phyloP scores from a whole-genome alignment of 2,797 vertebrate species.

The Notamacropus eugenii region DNA sequence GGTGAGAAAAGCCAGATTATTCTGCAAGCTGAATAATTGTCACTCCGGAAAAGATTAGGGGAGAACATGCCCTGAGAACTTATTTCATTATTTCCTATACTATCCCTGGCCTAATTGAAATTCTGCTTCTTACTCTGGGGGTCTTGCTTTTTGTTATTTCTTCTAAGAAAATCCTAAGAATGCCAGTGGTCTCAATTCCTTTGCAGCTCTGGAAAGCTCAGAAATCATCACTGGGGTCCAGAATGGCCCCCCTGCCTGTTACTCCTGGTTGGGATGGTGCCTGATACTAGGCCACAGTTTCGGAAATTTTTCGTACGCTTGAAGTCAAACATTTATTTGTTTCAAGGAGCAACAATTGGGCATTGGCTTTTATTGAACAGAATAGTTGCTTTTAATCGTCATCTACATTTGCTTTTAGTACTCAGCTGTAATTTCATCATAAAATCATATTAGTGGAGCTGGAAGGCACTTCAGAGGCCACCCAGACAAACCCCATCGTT shows the following conservation, averaged over 20 bases:
- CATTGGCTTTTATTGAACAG: slow-evolving; percentile 53
- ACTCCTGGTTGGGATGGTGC: slow-evolving; percentile 23
- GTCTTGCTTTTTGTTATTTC: slow-evolving; percentile 58
- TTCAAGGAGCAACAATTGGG: slow-evolving; percentile 55
- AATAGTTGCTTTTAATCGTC: slow-evolving; percentile 53
- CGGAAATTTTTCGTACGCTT: slow-evolving; percentile 41
- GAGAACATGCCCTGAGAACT: slow-evolving; percentile 69
- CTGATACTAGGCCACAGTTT: neutral
- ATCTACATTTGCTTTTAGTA: slow-evolving; percentile 21
- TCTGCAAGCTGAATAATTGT: slow-evolving; percentile 61
- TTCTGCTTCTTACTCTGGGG: slow-evolving; percentile 1
- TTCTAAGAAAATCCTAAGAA: slow-evolving; percentile 45
- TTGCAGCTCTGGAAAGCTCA: neutral
- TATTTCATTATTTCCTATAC: slow-evolving; percentile 76
- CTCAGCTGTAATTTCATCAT: neutral
- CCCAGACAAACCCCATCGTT: neutral
- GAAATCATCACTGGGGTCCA: neutral
- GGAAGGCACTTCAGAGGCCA: neutral
- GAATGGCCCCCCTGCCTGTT: neutral
- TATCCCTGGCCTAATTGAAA: slow-evolving; percentile 54
- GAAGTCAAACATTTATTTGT: slow-evolving; percentile 33
- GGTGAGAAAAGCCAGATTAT: slow-evolving; percentile 66
- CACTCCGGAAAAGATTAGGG: slow-evolving; percentile 66
- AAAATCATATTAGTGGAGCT: neutral
- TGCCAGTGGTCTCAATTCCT: slow-evolving; percentile 6